A percentile compares a stretch with the other conserved stretches of the same genome.
phyloP scores from a whole-genome alignment of 1,140 invertebrate species.

The Tribolium castaneum region DNA sequence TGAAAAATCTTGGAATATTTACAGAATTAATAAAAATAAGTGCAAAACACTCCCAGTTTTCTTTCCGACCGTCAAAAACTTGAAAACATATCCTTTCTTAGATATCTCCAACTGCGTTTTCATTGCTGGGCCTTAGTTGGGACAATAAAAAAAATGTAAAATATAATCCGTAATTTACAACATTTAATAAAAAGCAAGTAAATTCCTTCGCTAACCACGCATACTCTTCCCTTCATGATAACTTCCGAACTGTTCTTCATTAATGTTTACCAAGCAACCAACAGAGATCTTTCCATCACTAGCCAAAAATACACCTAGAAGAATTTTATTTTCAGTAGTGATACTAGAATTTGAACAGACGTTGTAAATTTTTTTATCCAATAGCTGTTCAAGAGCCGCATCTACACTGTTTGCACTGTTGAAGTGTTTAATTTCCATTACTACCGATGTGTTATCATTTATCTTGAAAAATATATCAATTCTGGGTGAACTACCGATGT shows the following conservation, averaged over 20 bases:
- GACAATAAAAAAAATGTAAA: neutral
- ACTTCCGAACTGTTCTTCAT: neutral
- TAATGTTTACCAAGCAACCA: constrained; percentile 2
- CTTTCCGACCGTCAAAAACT: neutral
- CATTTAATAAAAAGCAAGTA: constrained; percentile 10
- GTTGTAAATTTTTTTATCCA: constrained; percentile 3
- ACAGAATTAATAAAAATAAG: no score
- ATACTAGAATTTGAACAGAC: neutral
- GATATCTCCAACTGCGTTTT: neutral
- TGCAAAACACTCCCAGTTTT: no score
- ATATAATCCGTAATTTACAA: constrained; percentile 18
- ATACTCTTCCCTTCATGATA: constrained; percentile 1
- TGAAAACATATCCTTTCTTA: neutral
- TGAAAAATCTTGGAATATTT: no score
- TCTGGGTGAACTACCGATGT: neutral
- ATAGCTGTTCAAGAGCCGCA: neutral
- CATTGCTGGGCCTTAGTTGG: neutral
- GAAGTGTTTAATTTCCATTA: constrained; percentile 20
- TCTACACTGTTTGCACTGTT: constrained; percentile 7
- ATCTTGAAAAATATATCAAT: neutral
- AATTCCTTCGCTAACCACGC: constrained; percentile 3
- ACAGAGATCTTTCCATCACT: constrained; percentile 8
- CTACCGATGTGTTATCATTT: constrained; percentile 12
- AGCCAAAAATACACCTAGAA: neutral
- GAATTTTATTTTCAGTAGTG: neutral